Evolutionary conservation across 2,888 invertebrate genomes (phyloP).

Genomic region (Scaptomyza flava): DNA sequence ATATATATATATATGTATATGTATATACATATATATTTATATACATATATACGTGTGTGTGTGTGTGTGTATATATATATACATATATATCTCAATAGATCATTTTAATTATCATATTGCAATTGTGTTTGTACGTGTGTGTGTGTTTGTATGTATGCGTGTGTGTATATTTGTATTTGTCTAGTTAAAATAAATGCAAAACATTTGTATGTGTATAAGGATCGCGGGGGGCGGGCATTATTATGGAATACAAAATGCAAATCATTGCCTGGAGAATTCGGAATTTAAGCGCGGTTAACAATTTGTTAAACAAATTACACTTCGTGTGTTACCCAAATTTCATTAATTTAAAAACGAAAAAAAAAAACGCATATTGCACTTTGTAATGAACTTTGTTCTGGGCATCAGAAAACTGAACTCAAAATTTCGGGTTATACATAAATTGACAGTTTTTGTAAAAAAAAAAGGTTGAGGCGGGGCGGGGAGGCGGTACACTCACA

Average conservation of each 20-base stretch:
- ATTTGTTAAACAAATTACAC: conserved; percentile 53
- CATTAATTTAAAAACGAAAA: conserved; percentile 4
- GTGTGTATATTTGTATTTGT: conserved; percentile 19
- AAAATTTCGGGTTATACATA: not conserved
- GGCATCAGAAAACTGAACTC: conserved; percentile 24
- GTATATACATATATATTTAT: conserved; percentile 28
- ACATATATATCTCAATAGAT: conserved; percentile 9
- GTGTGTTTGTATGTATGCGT: conserved; percentile 13
- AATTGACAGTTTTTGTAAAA: too few species aligned
- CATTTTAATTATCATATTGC: conserved; percentile 11
- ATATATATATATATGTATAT: conserved; percentile 22
- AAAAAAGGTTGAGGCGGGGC: too few species aligned
- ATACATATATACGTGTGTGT: conserved; percentile 23
- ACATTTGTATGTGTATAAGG: too few species aligned
- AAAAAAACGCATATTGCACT: conserved; percentile 69
- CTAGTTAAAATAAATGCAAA: conserved; percentile 2
- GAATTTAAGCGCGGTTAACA: conserved; percentile 20
- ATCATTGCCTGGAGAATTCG: conserved; percentile 3
- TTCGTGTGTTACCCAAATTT: conserved; percentile 14
- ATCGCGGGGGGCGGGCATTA: too few species aligned
- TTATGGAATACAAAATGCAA: not conserved
- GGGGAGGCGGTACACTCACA: too few species aligned
- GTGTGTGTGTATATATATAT: conserved; percentile 24
- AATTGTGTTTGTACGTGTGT: conserved; percentile 21
- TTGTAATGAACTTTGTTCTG: conserved; percentile 68